Percentiles rank a stretch among this genome's conserved stretches.
Conservation (phyloP, 2,888 invertebrate species). For the Caenorhabditis imperialis region DNA sequence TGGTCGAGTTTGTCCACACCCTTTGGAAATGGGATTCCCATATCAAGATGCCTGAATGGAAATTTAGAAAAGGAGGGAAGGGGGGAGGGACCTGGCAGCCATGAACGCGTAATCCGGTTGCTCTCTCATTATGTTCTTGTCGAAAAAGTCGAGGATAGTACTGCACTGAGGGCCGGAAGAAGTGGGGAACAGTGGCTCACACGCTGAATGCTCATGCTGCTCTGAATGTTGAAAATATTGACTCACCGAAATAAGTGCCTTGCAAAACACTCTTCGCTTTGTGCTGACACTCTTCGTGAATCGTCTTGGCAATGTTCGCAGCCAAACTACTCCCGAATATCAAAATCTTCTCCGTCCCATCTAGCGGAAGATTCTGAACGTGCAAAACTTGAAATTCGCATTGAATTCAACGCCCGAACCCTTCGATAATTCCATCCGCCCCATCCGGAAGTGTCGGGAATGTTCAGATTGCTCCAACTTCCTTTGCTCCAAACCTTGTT, state of each 20-base stretch:
- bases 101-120: constrained; percentile 9
- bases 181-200: constrained; percentile 25
- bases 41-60: not conserved
- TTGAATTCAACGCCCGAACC: too few relatives aligned
- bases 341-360: constrained; percentile 19
- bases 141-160: not conserved
- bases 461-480: not conserved
- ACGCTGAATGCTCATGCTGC: constrained; percentile 4
- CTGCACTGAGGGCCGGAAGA: constrained; percentile 11
- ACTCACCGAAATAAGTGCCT: constrained; percentile 9
- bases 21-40: not conserved
- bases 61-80: not conserved
- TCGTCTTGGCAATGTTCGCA: constrained; percentile 11
- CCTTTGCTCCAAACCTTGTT: constrained; percentile 1
- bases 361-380: constrained; percentile 11
- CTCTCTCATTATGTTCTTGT: not conserved
- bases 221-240: not conserved
- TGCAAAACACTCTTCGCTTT: constrained; percentile 25
- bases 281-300: constrained; percentile 11
- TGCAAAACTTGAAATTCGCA: not conserved
- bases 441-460: not conserved
- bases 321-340: constrained; percentile 19
- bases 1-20: constrained; percentile 1
- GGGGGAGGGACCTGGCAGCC: not conserved
- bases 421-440: constrained; percentile 11